Conservation (phyloP, 2,113 vertebrate genomes). For the Rhinolophus sinicus region DNA sequence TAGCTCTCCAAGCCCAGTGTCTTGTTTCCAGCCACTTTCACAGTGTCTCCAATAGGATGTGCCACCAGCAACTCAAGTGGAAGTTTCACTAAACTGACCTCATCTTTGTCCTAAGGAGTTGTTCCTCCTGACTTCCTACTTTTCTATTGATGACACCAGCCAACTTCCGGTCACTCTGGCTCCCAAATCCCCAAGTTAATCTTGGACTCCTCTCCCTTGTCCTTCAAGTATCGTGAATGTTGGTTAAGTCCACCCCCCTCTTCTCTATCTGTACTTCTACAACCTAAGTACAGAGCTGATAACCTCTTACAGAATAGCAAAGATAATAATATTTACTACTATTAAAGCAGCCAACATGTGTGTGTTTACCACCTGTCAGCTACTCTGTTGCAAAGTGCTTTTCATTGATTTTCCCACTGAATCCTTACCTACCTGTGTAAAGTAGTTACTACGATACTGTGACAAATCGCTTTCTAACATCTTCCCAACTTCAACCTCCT, state of each 20-base stretch:
- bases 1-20: not conserved
- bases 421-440: not conserved
- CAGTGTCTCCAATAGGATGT: not conserved
- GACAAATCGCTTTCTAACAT: not conserved
- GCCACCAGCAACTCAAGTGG: not conserved
- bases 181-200: not conserved
- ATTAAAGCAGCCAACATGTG: not conserved
- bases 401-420: not conserved
- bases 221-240: not conserved
- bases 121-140: not conserved
- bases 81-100: not conserved
- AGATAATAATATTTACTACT: not conserved
- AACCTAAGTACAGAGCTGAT: not conserved
- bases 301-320: not conserved
- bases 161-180: not conserved
- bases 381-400: not conserved
- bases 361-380: not conserved
- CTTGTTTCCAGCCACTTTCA: not conserved
- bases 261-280: not conserved
- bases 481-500: not conserved
- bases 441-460: not conserved
- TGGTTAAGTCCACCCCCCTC: not conserved
- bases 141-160: not conserved
- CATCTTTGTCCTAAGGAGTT: not conserved
- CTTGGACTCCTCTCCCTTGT: not conserved